Conservation (phyloP, 2,888 invertebrate species). For the Nephrocerus scutellatus region DNA sequence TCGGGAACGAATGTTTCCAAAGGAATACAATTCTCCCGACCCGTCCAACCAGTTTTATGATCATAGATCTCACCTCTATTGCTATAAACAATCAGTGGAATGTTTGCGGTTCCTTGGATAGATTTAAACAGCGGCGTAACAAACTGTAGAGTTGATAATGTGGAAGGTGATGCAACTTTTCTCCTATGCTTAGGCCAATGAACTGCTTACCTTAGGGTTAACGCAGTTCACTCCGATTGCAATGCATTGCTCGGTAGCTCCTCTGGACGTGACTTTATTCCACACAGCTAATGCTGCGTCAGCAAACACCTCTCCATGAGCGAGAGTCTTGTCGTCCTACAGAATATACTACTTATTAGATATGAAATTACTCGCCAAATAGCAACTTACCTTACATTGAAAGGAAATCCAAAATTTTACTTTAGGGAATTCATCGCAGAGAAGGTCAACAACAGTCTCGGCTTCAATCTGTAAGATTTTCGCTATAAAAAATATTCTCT, state of each 20-base stretch:
- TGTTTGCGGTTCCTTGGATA: slow-evolving; percentile 48
- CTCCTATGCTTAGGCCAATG: too few relatives aligned
- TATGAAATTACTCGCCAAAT: background rate
- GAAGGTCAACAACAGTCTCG: slow-evolving; percentile 67
- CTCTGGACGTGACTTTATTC: slow-evolving; percentile 51
- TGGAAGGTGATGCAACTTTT: too few relatives aligned
- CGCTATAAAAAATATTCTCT: too few relatives aligned
- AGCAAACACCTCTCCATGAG: slow-evolving; percentile 73
- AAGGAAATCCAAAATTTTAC: slow-evolving; percentile 70
- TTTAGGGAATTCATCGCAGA: slow-evolving; percentile 62
- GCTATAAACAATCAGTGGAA: slow-evolving; percentile 82
- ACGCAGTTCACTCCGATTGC: slow-evolving; percentile 89
- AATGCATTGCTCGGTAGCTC: slow-evolving; percentile 56
- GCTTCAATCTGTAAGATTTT: slow-evolving; percentile 56
- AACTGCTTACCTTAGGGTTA: slow-evolving; percentile 49
- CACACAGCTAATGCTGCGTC: slow-evolving; percentile 65
- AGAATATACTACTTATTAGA: background rate
- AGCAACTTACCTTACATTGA: slow-evolving; percentile 64
- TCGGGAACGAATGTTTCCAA: slow-evolving; percentile 64
- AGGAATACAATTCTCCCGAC: slow-evolving; percentile 59
- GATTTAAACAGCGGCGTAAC: slow-evolving; percentile 56
- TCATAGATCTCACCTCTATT: slow-evolving; percentile 64
- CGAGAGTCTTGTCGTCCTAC: slow-evolving; percentile 56
- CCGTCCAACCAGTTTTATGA: slow-evolving; percentile 53
- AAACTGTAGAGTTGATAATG: slow-evolving; percentile 31